These are phyloP conservation scores for Dinothrombium tinctorium DNA, from an alignment of 1,140 invertebrate species.

Conservation along the genomic window DNA sequence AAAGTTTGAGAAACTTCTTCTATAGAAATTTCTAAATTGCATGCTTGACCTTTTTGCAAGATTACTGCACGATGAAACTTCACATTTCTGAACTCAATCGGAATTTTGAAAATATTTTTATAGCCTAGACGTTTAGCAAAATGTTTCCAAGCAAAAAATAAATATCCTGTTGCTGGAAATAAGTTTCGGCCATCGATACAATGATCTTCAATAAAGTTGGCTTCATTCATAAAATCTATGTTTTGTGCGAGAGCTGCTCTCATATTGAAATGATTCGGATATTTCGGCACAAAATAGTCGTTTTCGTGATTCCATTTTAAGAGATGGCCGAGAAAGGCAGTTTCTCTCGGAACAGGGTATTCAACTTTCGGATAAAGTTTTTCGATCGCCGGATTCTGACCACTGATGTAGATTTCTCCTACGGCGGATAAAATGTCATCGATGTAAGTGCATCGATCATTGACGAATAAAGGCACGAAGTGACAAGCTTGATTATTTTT, in stretches of 20 bases:
- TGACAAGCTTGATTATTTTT: too few species aligned
- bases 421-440: conserved; percentile 13
- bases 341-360: conserved; percentile 26
- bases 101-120: conserved; percentile 16
- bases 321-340: conserved; percentile 26
- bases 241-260: too few species aligned
- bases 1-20: too few species aligned
- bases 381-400: conserved; percentile 22
- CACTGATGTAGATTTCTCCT: conserved; percentile 25
- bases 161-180: conserved; percentile 30
- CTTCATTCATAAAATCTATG: conserved; percentile 1
- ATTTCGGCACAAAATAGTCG: conserved; percentile 13
- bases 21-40: too few species aligned
- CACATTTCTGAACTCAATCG: conserved; percentile 27
- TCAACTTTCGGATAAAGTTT: conserved; percentile 20
- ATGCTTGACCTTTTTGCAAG: conserved; percentile 22
- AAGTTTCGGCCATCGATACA: conserved; percentile 29
- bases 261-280: conserved; percentile 12
- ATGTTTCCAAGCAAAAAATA: conserved; percentile 18
- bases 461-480: too few species aligned
- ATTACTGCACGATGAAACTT: conserved; percentile 29
- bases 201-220: conserved; percentile 22
- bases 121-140: conserved; percentile 25
- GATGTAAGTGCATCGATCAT: too few species aligned
- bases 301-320: conserved; percentile 28